Percentiles rank a stretch among this genome's conserved stretches.
These are phyloP conservation scores for Naja naja DNA, from an alignment of 2,113 vertebrate genomes.

Conservation along the genomic window DNA sequence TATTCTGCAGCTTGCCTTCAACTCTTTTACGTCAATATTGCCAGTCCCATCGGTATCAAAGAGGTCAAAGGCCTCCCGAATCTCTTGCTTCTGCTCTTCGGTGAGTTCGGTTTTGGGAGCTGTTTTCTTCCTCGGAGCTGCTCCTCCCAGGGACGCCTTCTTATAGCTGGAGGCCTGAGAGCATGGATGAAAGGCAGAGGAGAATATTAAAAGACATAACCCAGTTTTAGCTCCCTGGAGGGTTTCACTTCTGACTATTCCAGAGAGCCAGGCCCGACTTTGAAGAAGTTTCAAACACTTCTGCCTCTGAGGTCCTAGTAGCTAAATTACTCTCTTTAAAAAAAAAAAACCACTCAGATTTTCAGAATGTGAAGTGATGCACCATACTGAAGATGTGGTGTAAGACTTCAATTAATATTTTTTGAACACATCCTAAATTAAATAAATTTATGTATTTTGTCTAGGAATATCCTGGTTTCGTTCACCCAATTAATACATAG, in stretches of 20 bases:
- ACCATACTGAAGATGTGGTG: not conserved
- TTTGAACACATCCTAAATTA: not conserved
- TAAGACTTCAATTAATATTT: not conserved
- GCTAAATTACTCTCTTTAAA: not conserved
- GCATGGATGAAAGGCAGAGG: not conserved
- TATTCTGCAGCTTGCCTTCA: conserved; percentile 72
- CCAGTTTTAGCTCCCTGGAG: not conserved
- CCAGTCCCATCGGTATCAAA: conserved; percentile 87
- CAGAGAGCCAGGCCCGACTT: not conserved
- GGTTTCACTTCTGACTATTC: not conserved
- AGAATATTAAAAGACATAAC: not conserved
- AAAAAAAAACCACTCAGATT: not conserved
- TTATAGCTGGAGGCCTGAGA: conserved; percentile 76
- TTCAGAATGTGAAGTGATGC: not conserved
- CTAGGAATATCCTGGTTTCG: not conserved
- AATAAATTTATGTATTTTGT: not conserved
- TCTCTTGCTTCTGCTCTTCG: conserved; percentile 87
- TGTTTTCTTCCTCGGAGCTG: conserved; percentile 76
- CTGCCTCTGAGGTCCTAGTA: not conserved
- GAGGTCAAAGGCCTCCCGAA: conserved; percentile 90
- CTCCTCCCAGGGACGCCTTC: conserved; percentile 72
- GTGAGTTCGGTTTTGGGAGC: conserved; percentile 82
- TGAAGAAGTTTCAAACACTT: not conserved
- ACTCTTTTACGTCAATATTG: conserved; percentile 85
- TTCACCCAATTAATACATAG: not conserved